These are phyloP conservation scores for Numida meleagris DNA, from an alignment of 2,113 vertebrate genomes.

Conservation along the genomic window DNA sequence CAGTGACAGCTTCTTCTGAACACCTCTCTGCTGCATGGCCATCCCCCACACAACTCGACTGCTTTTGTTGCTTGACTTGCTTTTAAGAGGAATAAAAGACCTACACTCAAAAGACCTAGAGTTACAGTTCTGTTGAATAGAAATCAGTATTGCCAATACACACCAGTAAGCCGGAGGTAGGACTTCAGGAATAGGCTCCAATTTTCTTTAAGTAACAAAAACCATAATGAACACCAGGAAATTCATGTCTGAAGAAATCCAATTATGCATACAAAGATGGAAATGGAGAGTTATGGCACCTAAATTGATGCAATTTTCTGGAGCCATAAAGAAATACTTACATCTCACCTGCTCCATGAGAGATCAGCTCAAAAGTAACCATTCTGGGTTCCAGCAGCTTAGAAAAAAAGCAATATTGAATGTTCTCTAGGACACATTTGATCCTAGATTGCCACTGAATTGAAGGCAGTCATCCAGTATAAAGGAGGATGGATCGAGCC, in stretches of 20 bases:
- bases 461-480: neutral
- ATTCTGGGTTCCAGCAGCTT: neutral
- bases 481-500: neutral
- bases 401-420: neutral
- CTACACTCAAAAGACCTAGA: neutral
- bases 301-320: neutral
- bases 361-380: neutral
- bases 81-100: neutral
- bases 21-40: neutral
- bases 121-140: neutral
- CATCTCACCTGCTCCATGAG: neutral
- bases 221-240: neutral
- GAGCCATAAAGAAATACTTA: neutral
- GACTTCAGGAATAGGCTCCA: neutral
- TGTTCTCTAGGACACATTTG: neutral
- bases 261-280: neutral
- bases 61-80: neutral
- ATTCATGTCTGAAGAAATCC: neutral
- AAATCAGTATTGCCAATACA: constrained; percentile 14
- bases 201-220: neutral
- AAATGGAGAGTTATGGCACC: neutral
- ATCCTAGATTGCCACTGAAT: neutral
- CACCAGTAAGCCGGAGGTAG: neutral
- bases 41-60: neutral
- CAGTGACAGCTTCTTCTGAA: neutral